Evolutionary conservation across 1,140 invertebrate species (phyloP), one percentile per base, ranked within the genome.

Genomic region (Stegodyphus mimosarum): DNA sequence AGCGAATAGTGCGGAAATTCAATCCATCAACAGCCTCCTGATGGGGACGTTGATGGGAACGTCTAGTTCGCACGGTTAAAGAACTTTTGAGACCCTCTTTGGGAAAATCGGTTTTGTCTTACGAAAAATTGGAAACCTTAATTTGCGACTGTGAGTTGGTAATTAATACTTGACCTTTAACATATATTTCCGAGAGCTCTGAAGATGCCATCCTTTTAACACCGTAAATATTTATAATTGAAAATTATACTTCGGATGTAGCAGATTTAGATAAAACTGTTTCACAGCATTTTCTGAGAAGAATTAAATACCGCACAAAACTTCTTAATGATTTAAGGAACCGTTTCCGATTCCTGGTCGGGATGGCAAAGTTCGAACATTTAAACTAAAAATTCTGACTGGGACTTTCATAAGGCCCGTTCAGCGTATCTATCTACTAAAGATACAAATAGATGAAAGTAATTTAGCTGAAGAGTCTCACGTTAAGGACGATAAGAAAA

Each of bases 321-420:
- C 6, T 53, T 53, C n/a, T n/a, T n/a, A 7, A 53, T 7, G 48
- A 51, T n/a, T 13, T 73, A n/a, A 50, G 51, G 6, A 13, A 9
- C 7, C 9, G 5, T 10, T 73, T 73, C 50, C 50, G 71, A 52
- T 52, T 50, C 52, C 5, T 6, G 50, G 74, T 7, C 7, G 15
- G 48, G 53, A 76, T 15, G 74, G 88, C n/a, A 67, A 73, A 48
- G 87, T 88, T 6, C 63, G 89, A 55, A 86, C 87, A 7, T 87
- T 87, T 6, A 83, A 63, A 9, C n/a, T 49, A 55, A 87, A 87
- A 78, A 88, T 87, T 17, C 69, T 67, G 76, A 87, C 78, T 71
- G 83, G n/a, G 51, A 53, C 75, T 7, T 67, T 89, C 10, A 88
- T 86, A 51, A 18, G 88, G 63, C 88, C 88, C 55, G 53, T 89